phyloP scores from a whole-genome alignment of 2,113 vertebrate genomes.

The Archocentrus centrarchus region DNA sequence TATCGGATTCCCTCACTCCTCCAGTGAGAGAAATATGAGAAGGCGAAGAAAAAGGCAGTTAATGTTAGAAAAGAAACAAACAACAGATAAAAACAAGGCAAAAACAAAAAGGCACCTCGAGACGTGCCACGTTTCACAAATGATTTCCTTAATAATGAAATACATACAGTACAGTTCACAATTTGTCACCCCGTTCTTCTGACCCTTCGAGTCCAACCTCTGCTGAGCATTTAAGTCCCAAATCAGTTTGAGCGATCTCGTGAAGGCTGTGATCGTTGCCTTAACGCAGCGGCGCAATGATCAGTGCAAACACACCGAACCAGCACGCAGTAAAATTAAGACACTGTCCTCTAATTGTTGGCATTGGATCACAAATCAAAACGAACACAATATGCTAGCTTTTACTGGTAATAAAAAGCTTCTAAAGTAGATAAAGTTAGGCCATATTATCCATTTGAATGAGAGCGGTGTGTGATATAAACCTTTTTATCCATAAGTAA shows the following conservation, averaged over 20 bases:
- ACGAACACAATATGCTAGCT: constrained; percentile 57
- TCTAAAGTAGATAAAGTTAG: constrained; percentile 60
- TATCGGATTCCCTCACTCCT: constrained; percentile 44
- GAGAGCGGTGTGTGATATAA: constrained; percentile 66
- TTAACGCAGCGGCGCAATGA: constrained; percentile 31
- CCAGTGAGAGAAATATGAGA: constrained; percentile 58
- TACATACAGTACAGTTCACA: constrained; percentile 71
- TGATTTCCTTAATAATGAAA: constrained; percentile 68
- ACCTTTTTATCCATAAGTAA: constrained; percentile 75
- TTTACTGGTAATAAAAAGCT: constrained; percentile 58
- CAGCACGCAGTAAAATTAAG: constrained; percentile 54
- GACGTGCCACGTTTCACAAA: constrained; percentile 70
- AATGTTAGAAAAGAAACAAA: constrained; percentile 66
- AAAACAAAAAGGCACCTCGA: constrained; percentile 71
- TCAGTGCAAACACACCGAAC: constrained; percentile 39
- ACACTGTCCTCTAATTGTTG: constrained; percentile 65
- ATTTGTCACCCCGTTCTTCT: constrained; percentile 68
- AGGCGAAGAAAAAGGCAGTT: constrained; percentile 79
- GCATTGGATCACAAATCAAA: constrained; percentile 64
- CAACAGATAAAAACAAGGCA: constrained; percentile 66
- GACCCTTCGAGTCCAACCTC: constrained; percentile 50
- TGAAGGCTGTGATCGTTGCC: constrained; percentile 46
- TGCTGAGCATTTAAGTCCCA: constrained; percentile 44
- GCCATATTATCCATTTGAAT: constrained; percentile 65
- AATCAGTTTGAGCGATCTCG: constrained; percentile 46